A percentile compares a stretch with the other conserved stretches of the same genome.
Conservation (phyloP, 2,888 invertebrate species). For the Morpho achilles region DNA sequence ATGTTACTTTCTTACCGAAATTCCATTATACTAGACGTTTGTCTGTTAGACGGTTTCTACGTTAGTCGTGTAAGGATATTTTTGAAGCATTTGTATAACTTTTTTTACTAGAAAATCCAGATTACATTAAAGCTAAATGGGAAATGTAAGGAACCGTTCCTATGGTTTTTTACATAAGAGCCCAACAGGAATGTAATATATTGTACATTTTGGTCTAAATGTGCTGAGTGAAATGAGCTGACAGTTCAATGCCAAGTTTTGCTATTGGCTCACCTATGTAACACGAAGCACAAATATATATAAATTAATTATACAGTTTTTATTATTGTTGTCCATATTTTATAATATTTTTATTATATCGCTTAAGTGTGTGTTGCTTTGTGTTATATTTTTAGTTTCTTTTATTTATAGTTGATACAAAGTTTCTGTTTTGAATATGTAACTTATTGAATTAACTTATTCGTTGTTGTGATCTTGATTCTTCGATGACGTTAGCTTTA, state of each 20-base stretch:
- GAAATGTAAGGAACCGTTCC: constrained; percentile 70
- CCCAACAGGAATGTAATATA: constrained; percentile 76
- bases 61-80: constrained; percentile 78
- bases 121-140: constrained; percentile 63
- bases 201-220: constrained; percentile 79
- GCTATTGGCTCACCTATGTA: constrained; percentile 67
- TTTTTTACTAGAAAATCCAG: constrained; percentile 77
- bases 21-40: constrained; percentile 64
- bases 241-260: constrained; percentile 74
- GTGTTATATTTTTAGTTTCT: constrained; percentile 70
- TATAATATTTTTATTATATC: constrained; percentile 65
- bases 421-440: constrained; percentile 72
- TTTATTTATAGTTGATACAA: constrained; percentile 69
- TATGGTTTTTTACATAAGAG: constrained; percentile 71
- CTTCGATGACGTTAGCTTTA: constrained; percentile 45
- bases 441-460: constrained; percentile 73
- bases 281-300: constrained; percentile 59
- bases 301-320: constrained; percentile 32
- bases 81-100: constrained; percentile 77
- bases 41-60: constrained; percentile 57
- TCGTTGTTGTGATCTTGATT: constrained; percentile 72
- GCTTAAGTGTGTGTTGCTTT: constrained; percentile 76
- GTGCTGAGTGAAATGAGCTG: constrained; percentile 75
- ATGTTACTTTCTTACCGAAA: constrained; percentile 62
- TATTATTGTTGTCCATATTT: constrained; percentile 69